phyloP scores from a whole-genome alignment of 1,140 invertebrate species.

The Melitaea cinxia region DNA sequence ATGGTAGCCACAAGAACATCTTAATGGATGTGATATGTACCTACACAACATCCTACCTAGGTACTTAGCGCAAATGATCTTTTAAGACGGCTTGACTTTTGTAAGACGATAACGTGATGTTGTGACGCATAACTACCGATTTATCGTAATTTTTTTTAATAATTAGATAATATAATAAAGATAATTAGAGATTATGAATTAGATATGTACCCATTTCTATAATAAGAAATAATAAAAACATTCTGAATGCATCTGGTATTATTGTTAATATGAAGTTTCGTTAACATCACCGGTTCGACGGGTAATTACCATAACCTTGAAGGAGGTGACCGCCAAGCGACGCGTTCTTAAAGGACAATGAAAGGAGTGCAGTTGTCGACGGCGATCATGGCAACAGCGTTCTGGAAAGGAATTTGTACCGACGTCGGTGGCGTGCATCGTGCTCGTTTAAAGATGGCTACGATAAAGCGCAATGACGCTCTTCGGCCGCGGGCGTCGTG shows the following conservation, averaged over 20 bases:
- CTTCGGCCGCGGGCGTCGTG: constrained; percentile 73
- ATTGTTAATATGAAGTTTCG: constrained; percentile 15
- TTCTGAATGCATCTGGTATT: not conserved
- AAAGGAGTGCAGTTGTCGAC: constrained; percentile 67
- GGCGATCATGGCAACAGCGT: constrained; percentile 60
- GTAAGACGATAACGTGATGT: not conserved
- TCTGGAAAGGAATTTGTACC: constrained; percentile 71
- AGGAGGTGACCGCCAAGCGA: constrained; percentile 46
- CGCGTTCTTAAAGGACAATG: constrained; percentile 51
- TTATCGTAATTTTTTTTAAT: no score
- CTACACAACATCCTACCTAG: constrained; percentile 1
- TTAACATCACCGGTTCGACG: constrained; percentile 58
- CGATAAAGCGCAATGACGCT: constrained; percentile 77
- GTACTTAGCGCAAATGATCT: constrained; percentile 8
- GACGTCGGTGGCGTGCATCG: constrained; percentile 69
- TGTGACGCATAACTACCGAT: not conserved
- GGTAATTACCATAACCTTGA: constrained; percentile 74
- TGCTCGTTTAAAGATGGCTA: constrained; percentile 78
- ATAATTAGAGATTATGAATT: no score
- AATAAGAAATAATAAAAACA: not conserved
- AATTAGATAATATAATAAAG: no score
- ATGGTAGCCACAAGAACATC: constrained; percentile 72
- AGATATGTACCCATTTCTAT: no score
- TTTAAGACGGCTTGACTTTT: not conserved
- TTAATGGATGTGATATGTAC: constrained; percentile 20